These are phyloP conservation scores for Motacilla tschutschensis DNA, from an alignment of 2,113 vertebrate species.

Conservation along the genomic window DNA sequence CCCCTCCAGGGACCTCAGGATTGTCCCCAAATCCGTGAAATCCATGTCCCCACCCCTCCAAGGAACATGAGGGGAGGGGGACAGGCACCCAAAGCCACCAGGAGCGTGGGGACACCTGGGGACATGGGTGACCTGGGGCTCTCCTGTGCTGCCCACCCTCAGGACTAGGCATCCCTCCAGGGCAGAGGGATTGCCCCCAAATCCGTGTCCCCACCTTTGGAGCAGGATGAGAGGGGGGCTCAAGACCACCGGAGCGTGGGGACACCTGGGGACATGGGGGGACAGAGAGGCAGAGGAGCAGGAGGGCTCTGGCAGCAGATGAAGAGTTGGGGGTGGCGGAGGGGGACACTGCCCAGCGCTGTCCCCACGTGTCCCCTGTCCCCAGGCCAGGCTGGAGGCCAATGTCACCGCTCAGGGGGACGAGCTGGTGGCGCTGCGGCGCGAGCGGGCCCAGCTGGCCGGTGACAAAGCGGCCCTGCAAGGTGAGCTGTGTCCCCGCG, in stretches of 20 bases:
- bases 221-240: fast-evolving
- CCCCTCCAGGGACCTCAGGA: no score
- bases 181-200: background rate
- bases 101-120: background rate
- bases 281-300: background rate
- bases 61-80: fast-evolving
- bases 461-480: background rate
- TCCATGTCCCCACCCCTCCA: no score
- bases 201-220: fast-evolving
- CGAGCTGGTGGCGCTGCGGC: background rate
- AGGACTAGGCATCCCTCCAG: background rate
- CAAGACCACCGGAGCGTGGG: background rate
- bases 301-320: background rate
- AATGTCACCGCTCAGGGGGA: background rate
- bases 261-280: fast-evolving
- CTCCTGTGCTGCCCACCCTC: background rate
- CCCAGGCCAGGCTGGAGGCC: constrained; percentile 13
- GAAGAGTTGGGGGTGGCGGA: fast-evolving
- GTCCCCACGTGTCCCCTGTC: background rate
- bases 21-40: background rate
- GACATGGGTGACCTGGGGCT: background rate
- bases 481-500: background rate
- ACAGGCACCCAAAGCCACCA: background rate
- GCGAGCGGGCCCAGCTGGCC: background rate
- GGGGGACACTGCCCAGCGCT: background rate